Evolutionary conservation across 2,888 invertebrate genomes (phyloP).

Genomic region (Coronaproctus castanopsis): DNA sequence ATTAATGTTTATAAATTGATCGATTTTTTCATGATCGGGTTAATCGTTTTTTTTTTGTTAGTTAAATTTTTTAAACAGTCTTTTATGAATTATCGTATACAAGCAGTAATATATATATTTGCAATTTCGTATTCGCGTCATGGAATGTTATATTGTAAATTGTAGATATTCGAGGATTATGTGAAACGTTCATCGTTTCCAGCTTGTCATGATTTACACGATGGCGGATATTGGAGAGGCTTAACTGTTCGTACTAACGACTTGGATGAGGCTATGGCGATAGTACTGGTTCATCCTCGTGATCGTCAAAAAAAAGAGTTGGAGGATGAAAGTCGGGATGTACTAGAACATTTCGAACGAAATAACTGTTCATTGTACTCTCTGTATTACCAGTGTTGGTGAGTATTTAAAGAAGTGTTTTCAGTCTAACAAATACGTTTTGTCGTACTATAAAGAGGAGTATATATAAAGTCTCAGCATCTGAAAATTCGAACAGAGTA

Average conservation of each 20-base stretch:
- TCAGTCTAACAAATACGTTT: neutral
- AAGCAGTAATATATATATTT: too few relatives aligned
- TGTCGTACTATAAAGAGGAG: too few relatives aligned
- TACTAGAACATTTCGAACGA: conserved; percentile 40
- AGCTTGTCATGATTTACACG: conserved; percentile 61
- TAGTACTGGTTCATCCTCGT: conserved; percentile 35
- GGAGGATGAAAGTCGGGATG: conserved; percentile 35
- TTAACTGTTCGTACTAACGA: conserved; percentile 31
- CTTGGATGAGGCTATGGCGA: conserved; percentile 57
- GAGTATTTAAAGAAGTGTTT: conserved; percentile 1
- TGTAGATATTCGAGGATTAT: conserved; percentile 41
- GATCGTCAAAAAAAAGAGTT: conserved; percentile 41
- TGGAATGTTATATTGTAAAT: too few relatives aligned
- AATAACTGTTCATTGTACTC: conserved; percentile 9
- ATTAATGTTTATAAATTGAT: too few relatives aligned
- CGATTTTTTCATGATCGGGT: too few relatives aligned
- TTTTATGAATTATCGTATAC: too few relatives aligned
- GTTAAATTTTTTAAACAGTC: too few relatives aligned
- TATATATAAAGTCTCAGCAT: too few relatives aligned
- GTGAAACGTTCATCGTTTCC: conserved; percentile 42
- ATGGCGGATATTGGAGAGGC: conserved; percentile 32
- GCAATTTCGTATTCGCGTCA: too few relatives aligned
- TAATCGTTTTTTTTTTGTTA: too few relatives aligned
- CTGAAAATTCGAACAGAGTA: too few relatives aligned
- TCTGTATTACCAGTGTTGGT: conserved; percentile 15